Conservation (phyloP, 2,888 invertebrate species). For the Bedellia somnulentella region DNA sequence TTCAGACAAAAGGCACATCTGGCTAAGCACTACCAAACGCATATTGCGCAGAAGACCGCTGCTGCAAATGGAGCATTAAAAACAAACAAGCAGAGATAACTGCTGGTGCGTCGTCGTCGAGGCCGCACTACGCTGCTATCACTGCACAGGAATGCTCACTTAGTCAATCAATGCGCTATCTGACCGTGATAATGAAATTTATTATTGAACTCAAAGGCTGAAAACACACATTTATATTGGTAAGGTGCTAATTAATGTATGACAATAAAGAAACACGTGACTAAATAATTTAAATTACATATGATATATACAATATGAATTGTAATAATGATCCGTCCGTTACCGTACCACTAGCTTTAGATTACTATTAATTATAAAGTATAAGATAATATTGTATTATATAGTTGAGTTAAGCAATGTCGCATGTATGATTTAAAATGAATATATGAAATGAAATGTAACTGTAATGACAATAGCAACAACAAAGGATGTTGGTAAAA, state of each 20-base stretch:
- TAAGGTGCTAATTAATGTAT: conserved; percentile 47
- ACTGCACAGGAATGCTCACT: neutral
- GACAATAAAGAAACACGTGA: neutral
- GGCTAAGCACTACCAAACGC: conserved; percentile 92
- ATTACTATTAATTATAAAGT: too few species aligned
- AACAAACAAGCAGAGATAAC: conserved; percentile 56
- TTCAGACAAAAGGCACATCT: conserved; percentile 91
- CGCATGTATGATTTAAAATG: neutral
- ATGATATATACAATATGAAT: too few species aligned
- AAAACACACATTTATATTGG: conserved; percentile 52
- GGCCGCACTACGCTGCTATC: neutral
- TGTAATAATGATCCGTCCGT: too few species aligned
- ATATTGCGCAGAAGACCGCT: conserved; percentile 82
- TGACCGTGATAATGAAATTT: conserved; percentile 36
- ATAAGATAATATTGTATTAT: neutral
- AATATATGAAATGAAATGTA: neutral
- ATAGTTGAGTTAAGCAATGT: neutral
- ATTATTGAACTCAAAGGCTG: conserved; percentile 52
- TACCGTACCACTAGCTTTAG: too few species aligned
- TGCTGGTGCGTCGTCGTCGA: conserved; percentile 10
- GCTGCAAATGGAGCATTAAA: conserved; percentile 66
- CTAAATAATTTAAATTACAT: too few species aligned
- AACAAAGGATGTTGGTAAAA: too few species aligned
- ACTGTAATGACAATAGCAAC: conserved; percentile 21
- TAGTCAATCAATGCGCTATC: conserved; percentile 1